Percentiles rank a stretch among this genome's conserved stretches.
Conservation (phyloP, 2,113 vertebrate genomes). For the Mastomys coucha region DNA sequence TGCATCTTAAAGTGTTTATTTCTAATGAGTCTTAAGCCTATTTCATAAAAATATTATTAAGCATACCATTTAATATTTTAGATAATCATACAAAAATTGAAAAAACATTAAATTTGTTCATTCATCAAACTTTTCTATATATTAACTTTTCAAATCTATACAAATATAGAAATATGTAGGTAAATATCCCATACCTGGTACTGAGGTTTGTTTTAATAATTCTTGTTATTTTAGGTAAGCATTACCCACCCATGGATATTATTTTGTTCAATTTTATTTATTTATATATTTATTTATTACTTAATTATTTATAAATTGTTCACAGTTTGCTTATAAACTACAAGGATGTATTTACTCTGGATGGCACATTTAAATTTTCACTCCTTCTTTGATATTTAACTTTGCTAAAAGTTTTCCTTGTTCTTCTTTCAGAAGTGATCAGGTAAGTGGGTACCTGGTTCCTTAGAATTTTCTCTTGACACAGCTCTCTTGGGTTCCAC, state of each 20-base stretch:
- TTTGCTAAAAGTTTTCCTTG: slow-evolving; percentile 27
- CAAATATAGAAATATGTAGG: not conserved
- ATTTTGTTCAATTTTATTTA: not conserved
- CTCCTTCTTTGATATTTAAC: slow-evolving; percentile 35
- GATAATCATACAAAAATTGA: not conserved
- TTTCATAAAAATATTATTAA: not conserved
- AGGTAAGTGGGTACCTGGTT: too few species aligned
- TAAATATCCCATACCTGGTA: not conserved
- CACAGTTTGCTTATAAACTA: slow-evolving; percentile 67
- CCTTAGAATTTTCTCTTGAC: too few species aligned
- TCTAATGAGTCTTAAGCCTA: not conserved
- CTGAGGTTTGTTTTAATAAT: not conserved
- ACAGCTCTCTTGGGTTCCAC: too few species aligned
- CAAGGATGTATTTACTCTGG: slow-evolving; percentile 15
- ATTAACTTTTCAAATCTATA: not conserved
- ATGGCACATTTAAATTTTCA: slow-evolving; percentile 20
- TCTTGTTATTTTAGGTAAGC: not conserved
- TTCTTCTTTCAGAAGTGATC: not conserved
- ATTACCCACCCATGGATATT: not conserved
- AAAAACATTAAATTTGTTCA: slow-evolving; percentile 5
- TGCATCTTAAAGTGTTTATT: not conserved
- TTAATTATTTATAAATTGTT: not conserved
- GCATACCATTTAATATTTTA: not conserved
- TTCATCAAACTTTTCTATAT: not conserved
- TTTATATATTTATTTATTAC: too few species aligned